Evolutionary conservation across 2,113 vertebrate genomes (phyloP), one percentile per base, ranked within the genome.

Genomic region (Oncorhynchus masou): DNA sequence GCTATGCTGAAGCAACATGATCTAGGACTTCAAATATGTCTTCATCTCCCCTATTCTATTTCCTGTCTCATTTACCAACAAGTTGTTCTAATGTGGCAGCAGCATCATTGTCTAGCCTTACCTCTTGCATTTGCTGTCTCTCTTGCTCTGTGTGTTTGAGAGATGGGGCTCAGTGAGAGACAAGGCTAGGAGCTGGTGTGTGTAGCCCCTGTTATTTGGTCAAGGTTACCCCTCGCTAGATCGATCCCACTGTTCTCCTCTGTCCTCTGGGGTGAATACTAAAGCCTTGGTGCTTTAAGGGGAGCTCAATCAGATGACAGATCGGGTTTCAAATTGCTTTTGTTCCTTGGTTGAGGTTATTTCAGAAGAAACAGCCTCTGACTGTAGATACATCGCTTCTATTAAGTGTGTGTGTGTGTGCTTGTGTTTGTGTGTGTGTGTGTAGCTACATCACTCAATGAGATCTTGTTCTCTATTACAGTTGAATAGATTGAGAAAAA

Each of bases 301-400:
- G 13, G 48, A n/a, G 20, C 9, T 27, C 68, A 77, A 27, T 45
- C 6, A 71, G 24, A 31, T 73, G 64, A 68, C 27, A 49, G 64
- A 54, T 78, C 70, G 15, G 19, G 49, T 62, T 72, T 13, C 62
- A 78, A 78, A 67, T 72, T 54, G 69, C 62, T 73, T 78, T 68
- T 54, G 76, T 78, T 57, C 22, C 39, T 19, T 59, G 48, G 19
- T 34, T 20, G 39, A 31, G 45, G 27, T 12, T 68, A 22, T 68
- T 65, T 68, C 2, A 22, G 62, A 22, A 74, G 25, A 15, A 9
- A 12, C 48, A 39, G 57, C 25, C 27, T 62, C 3, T 64, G 57
- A 22, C 11, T 9, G 24, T 13, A 64, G 60, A 64, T 25, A 64
- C 24, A n/a, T 25, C 60, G 1, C n/a, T 11, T 22, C 9, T 54